Percentiles rank a stretch among this genome's conserved stretches.
phyloP scores from a whole-genome alignment of 2,888 invertebrate species.

The Atethmia centrago region DNA sequence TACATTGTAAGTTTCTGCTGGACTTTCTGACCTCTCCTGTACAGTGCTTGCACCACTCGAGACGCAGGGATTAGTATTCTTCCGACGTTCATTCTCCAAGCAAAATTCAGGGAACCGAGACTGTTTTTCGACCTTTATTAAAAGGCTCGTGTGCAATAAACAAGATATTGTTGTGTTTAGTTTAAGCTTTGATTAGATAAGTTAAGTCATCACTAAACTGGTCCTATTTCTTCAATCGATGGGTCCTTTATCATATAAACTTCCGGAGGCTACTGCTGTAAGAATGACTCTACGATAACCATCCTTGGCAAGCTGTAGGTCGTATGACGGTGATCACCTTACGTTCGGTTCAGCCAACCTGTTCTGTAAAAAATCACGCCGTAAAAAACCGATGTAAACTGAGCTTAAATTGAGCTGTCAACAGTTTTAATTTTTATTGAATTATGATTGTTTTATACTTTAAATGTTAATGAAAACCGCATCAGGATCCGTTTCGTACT shows the following conservation, averaged over 20 bases:
- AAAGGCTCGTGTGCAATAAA: constrained; percentile 47
- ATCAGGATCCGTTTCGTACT: no score
- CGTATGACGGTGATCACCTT: background rate
- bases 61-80: constrained; percentile 61
- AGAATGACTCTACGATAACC: background rate
- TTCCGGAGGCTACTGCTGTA: background rate
- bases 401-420: no score
- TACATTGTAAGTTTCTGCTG: background rate
- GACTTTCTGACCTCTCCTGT: background rate
- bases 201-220: background rate
- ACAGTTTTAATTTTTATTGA: no score
- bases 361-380: no score
- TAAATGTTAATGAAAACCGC: no score
- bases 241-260: background rate
- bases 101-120: constrained; percentile 48
- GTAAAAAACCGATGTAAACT: no score
- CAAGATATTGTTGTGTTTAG: constrained; percentile 28
- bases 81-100: constrained; percentile 52
- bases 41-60: constrained; percentile 31
- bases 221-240: background rate
- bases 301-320: background rate
- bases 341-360: no score
- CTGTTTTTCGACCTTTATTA: constrained; percentile 58
- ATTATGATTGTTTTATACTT: no score
- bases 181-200: constrained; percentile 9